Evolutionary conservation across 2,888 invertebrate species (phyloP), one percentile per base, ranked within the genome.

Genomic region (Sussaba pulchella): DNA sequence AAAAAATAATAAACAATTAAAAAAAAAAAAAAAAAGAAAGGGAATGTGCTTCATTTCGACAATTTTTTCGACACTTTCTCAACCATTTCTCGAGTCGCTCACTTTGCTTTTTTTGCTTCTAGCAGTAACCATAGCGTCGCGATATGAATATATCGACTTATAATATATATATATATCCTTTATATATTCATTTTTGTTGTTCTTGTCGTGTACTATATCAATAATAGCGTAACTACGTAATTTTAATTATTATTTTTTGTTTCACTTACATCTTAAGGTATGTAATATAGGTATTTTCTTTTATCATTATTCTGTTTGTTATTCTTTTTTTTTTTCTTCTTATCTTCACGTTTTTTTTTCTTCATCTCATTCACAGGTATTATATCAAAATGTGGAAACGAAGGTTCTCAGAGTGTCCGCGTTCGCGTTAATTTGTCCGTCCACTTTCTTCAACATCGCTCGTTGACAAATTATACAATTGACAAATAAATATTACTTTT

Each of bases 201-300:
- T 76, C 82, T 84, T 87, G 81, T 86, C 85, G 87, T 89, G 86
- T 89, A 87, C 82, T 83, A 84, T 82, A 82, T 83, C 79, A 80
- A 79, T 81, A 83, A 82, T 81, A 83, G 82, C 83, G 80, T 83
- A n/a, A 77, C 81, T 88, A 89, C 88, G 89, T 89, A 89, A 86
- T 87, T 88, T 87, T 89, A 89, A 84, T 85, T 90, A 87, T 87
- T 87, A 88, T 90, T 87, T 87, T 87, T 88, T 88, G 85, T 90
- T 67, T 90, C 89, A 89, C 91, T 92, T 92, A 92, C 85, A 88
- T 85, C 86, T 89, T 89, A 82, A 91, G 87, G 90, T 91, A 90
- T 90, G 90, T 89, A 90, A 89, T 91, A 91, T 91, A 91, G 88
- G 88, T 90, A 88, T 89, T 88, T 88, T 87, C 88, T 88, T 87